phyloP scores from a whole-genome alignment of 2,888 invertebrate genomes.

The Epistrophella euchroma region DNA sequence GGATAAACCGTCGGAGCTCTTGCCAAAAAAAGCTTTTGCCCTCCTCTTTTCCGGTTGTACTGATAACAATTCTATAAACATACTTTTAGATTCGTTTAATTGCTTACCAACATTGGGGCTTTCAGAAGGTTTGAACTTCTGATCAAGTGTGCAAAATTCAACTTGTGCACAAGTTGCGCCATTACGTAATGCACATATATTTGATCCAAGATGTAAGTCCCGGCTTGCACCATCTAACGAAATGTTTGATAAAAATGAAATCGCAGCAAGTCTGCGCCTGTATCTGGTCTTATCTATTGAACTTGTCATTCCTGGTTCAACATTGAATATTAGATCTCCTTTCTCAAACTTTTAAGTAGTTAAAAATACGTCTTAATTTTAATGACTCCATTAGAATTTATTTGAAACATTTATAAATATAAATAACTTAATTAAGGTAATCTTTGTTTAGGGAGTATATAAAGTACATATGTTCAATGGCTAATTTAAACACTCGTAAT shows the following conservation, averaged over 20 bases:
- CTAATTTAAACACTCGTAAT: too few relatives aligned
- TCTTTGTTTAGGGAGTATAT: too few relatives aligned
- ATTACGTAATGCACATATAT: slow-evolving; percentile 80
- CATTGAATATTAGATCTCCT: not conserved
- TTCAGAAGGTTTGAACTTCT: not conserved
- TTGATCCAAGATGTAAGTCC: slow-evolving; percentile 87
- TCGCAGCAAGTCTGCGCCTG: slow-evolving; percentile 94
- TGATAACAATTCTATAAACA: slow-evolving; percentile 83
- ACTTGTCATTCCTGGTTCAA: slow-evolving; percentile 82
- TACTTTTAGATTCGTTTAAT: slow-evolving; percentile 83
- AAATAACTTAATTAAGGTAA: too few relatives aligned
- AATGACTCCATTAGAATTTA: not conserved
- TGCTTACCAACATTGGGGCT: slow-evolving; percentile 79
- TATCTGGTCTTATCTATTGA: slow-evolving; percentile 87
- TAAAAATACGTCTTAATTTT: not conserved
- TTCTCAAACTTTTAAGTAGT: not conserved
- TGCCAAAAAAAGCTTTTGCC: slow-evolving; percentile 82
- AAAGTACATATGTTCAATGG: too few relatives aligned
- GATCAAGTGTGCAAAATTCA: slow-evolving; percentile 55
- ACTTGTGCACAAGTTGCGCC: slow-evolving; percentile 76
- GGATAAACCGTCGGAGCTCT: slow-evolving; percentile 85
- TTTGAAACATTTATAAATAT: not conserved
- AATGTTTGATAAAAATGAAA: slow-evolving; percentile 97
- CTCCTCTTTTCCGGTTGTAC: slow-evolving; percentile 80
- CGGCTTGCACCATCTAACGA: slow-evolving; percentile 95